These are phyloP conservation scores for Aix galericulata DNA, from an alignment of 2,113 vertebrate species.

Conservation along the genomic window DNA sequence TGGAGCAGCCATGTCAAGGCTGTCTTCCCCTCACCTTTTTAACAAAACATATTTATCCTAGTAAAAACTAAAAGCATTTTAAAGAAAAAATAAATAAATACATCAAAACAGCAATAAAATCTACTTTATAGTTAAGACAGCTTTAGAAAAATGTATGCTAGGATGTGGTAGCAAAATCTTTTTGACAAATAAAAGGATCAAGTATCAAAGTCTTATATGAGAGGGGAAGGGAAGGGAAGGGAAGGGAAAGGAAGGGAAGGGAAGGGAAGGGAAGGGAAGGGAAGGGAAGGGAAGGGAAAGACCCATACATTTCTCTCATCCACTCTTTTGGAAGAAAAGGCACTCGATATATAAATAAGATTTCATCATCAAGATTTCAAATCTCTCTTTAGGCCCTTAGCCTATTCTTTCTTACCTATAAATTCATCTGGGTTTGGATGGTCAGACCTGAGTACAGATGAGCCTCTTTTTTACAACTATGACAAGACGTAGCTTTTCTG, in stretches of 20 bases:
- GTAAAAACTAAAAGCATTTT: neutral
- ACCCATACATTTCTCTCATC: neutral
- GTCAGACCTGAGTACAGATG: neutral
- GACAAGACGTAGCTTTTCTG: neutral
- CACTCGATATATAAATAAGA: neutral
- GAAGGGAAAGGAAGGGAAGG: no score
- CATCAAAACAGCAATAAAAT: neutral
- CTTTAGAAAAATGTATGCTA: neutral
- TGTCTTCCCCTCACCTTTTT: neutral
- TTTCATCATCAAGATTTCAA: neutral
- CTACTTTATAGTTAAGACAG: neutral
- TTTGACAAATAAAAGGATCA: neutral
- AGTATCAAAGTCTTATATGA: neutral
- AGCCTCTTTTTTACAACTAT: neutral
- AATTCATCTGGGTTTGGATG: neutral
- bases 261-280: no score
- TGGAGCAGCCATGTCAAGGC: neutral
- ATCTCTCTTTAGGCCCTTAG: neutral
- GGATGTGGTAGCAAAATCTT: neutral
- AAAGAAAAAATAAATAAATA: neutral
- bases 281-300: neutral
- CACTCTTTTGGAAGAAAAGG: neutral
- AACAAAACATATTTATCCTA: neutral
- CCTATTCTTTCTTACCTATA: neutral
- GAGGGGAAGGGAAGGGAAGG: no score